Conservation (phyloP, 2,113 vertebrate species). For the Tringa solitaria region DNA sequence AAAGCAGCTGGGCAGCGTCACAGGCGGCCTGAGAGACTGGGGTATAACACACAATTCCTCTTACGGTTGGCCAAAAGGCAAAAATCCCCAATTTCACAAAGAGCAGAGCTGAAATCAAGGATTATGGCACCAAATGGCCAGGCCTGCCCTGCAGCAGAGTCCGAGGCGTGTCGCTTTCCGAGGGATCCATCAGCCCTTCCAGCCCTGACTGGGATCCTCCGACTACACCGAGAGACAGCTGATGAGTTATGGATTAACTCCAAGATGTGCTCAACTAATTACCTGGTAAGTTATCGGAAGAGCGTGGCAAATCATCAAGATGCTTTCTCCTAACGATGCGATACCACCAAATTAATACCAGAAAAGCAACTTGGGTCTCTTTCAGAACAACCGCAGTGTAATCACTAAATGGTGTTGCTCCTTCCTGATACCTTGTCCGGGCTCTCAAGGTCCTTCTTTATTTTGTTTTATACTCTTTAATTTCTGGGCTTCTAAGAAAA, state of each 20-base stretch:
- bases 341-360: not conserved
- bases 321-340: fast-evolving
- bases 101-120: fast-evolving
- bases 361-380: not conserved
- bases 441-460: not conserved
- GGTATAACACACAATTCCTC: not conserved
- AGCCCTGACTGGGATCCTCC: not conserved
- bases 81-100: not conserved
- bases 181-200: not conserved
- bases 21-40: not conserved
- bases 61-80: not conserved
- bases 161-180: fast-evolving
- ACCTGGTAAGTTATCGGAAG: not conserved
- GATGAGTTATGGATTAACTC: not conserved
- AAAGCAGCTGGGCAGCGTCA: not conserved
- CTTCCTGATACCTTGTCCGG: not conserved
- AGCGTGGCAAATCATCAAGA: not conserved
- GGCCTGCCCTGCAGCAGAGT: not conserved
- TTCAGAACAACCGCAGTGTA: not conserved
- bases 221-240: not conserved
- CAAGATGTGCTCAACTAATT: not conserved
- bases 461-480: not conserved
- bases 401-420: not conserved
- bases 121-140: not conserved
- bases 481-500: not conserved